Evolutionary conservation across 2,113 vertebrate species (phyloP), one percentile per base, ranked within the genome.

Genomic region (Panthera leo): DNA sequence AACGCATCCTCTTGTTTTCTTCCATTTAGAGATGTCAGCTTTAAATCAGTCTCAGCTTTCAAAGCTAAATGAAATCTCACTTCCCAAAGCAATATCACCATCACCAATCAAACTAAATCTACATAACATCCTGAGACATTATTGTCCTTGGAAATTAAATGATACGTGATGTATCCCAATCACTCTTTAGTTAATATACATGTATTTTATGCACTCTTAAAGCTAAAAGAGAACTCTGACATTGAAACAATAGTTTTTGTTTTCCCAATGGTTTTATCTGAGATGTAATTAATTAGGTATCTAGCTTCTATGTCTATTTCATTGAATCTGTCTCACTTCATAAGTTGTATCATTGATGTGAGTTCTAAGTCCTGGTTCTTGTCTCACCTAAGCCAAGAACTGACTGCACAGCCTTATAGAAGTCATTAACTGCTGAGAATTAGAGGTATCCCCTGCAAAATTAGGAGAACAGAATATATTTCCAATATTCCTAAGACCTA

Each of bases 61-160:
- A 91, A 90, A 68, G 65, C 53, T 61, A 85, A 68, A 85, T 42
- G 73, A 90, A 85, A 79, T 78, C 36, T 75, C 25, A 67, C 31
- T 78, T 78, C 61, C 80, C 61, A 58, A 85, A 85, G 29, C n/a
- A 67, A 42, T 53, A 29, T 67, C 61, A 85, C 27, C 34, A 84
- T 11, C 27, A 9, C 45, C 45, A 45, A 45, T 45, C 45, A 78
- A 79, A 76, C 29, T 31, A 91, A 58, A 70, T 70, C 23, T 12
- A 58, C 58, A 34, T 45, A 85, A 78, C 21, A 78, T 76, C 85
- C 70, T 48, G 25, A 36, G 80, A n/a, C 36, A 85, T 91, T 67
- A 67, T n/a, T 85, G 85, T 95, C 71, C 73, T 71, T 36, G 78
- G 88, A 91, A 85, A 91, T 79, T 68, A 39, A 91, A 85, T 12